phyloP scores from a whole-genome alignment of 2,888 invertebrate genomes.

The Drosophila subsilvestris region DNA sequence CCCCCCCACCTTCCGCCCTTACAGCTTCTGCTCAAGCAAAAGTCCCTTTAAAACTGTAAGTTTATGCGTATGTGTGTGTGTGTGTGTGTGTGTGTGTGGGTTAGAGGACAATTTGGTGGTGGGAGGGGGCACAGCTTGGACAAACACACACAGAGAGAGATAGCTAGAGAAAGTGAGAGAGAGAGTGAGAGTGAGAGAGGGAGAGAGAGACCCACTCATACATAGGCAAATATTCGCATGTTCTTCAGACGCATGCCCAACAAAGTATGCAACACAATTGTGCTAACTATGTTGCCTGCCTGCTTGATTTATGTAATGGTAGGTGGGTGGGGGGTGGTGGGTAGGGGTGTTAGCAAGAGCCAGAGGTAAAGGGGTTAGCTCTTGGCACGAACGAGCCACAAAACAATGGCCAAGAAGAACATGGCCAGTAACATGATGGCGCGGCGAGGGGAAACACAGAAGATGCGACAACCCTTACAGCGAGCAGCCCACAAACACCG shows the following conservation, averaged over 20 bases:
- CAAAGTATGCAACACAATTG: constrained; percentile 76
- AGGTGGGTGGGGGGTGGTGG: neutral
- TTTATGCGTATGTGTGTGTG: constrained; percentile 40
- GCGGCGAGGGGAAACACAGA: neutral
- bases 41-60: constrained; percentile 62
- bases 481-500: constrained; percentile 3
- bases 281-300: constrained; percentile 72
- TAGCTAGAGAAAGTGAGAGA: constrained; percentile 6
- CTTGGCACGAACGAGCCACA: constrained; percentile 33
- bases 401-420: constrained; percentile 59
- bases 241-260: constrained; percentile 71
- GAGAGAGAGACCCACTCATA: neutral
- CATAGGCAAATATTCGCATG: constrained; percentile 39
- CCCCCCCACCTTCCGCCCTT: neutral
- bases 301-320: neutral
- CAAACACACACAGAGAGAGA: constrained; percentile 15
- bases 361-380: constrained; percentile 37
- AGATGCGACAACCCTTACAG: constrained; percentile 56
- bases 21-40: constrained; percentile 19
- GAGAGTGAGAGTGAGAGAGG: neutral
- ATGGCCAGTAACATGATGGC: neutral
- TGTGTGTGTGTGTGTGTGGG: constrained; percentile 14
- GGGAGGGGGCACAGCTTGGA: constrained; percentile 51
- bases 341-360: constrained; percentile 5
- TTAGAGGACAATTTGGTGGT: too few relatives aligned